These are phyloP conservation scores for Listrodromus nycthemerus DNA, from an alignment of 2,888 invertebrate species.

Conservation along the genomic window DNA sequence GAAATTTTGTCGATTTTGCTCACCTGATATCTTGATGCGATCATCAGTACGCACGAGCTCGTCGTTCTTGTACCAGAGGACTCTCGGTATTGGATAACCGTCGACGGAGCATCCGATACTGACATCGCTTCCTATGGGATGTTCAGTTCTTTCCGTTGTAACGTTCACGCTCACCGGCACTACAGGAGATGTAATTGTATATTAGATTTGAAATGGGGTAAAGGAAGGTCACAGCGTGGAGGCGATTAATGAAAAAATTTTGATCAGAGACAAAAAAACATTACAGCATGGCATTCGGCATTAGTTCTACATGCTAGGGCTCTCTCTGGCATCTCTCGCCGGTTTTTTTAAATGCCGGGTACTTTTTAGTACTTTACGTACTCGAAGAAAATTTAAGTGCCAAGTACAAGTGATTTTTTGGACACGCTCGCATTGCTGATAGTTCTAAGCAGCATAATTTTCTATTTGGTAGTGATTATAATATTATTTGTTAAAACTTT, in stretches of 20 bases:
- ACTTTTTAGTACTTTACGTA: too few relatives aligned
- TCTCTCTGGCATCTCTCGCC: neutral
- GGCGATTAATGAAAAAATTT: constrained; percentile 22
- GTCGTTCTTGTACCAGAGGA: constrained; percentile 93
- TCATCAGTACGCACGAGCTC: constrained; percentile 86
- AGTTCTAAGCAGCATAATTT: too few relatives aligned
- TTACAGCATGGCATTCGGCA: constrained; percentile 1
- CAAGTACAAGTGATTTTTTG: too few relatives aligned
- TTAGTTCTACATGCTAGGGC: neutral
- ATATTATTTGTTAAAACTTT: too few relatives aligned
- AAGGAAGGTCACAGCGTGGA: constrained; percentile 9
- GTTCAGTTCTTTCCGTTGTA: constrained; percentile 86
- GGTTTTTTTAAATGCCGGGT: too few relatives aligned
- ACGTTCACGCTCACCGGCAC: constrained; percentile 90
- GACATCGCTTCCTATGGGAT: constrained; percentile 89
- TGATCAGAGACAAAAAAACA: neutral
- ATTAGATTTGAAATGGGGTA: neutral
- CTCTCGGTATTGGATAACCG: constrained; percentile 91
- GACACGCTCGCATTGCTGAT: too few relatives aligned
- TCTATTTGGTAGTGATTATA: too few relatives aligned
- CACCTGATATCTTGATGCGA: constrained; percentile 89
- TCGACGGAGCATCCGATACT: constrained; percentile 91
- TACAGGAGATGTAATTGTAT: constrained; percentile 77
- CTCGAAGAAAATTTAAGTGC: too few relatives aligned
- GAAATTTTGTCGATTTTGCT: constrained; percentile 48